Evolutionary conservation across 2,113 vertebrate species (phyloP).

Genomic region (Muntiacus reevesi): DNA sequence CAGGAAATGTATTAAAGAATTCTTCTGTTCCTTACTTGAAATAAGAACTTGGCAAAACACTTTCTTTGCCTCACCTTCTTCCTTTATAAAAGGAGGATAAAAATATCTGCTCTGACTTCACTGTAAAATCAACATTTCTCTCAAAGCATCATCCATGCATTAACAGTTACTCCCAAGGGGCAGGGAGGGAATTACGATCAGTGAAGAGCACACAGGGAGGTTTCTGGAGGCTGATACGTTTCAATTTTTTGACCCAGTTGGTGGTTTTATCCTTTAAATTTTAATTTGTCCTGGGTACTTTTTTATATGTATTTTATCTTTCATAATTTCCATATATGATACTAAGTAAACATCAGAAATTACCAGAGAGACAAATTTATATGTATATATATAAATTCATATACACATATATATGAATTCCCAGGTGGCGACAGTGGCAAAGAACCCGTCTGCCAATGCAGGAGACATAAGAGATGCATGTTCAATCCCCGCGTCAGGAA

Average conservation of each 20-base stretch:
- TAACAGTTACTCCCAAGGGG: neutral
- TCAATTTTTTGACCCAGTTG: neutral
- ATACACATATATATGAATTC: neutral
- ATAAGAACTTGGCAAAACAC: neutral
- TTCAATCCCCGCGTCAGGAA: neutral
- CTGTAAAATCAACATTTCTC: neutral
- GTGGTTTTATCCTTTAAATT: slow-evolving; percentile 9
- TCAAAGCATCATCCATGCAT: neutral
- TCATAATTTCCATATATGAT: neutral
- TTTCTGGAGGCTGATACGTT: neutral
- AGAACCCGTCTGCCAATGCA: neutral
- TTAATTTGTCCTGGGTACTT: neutral
- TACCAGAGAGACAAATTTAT: neutral
- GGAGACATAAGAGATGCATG: neutral
- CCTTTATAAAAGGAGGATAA: neutral
- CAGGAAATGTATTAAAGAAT: neutral
- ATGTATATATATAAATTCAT: neutral
- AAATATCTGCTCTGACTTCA: neutral
- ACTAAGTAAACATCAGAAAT: neutral
- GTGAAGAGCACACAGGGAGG: neutral
- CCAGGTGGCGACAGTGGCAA: neutral
- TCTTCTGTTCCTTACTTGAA: neutral
- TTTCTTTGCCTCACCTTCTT: neutral
- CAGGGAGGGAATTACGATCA: neutral
- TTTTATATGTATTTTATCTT: neutral